Evolutionary conservation across 2,888 invertebrate species (phyloP).

Genomic region (Spodoptera picta): DNA sequence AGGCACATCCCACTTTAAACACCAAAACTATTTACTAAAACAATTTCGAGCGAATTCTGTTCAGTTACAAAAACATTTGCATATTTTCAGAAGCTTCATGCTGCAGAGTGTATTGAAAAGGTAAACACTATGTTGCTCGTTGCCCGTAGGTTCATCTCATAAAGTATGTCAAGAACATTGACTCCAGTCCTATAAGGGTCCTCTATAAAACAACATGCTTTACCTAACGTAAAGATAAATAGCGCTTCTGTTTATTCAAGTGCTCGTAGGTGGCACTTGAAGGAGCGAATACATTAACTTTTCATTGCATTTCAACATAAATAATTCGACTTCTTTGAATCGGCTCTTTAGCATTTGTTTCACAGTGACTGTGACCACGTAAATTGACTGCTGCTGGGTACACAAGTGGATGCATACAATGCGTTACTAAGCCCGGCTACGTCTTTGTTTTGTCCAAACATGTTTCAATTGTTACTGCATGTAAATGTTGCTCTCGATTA

Average conservation of each 20-base stretch:
- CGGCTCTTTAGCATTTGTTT: slow-evolving; percentile 46
- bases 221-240: slow-evolving; percentile 78
- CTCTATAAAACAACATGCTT: slow-evolving; percentile 78
- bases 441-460: slow-evolving; percentile 80
- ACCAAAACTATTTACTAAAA: slow-evolving; percentile 15
- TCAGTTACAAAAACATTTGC: slow-evolving; percentile 5
- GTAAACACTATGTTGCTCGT: slow-evolving; percentile 48
- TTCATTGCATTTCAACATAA: slow-evolving; percentile 59
- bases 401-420: slow-evolving; percentile 56
- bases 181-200: slow-evolving; percentile 71
- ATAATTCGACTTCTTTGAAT: slow-evolving; percentile 43
- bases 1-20: slow-evolving; percentile 33
- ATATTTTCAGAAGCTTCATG: slow-evolving; percentile 8
- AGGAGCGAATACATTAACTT: slow-evolving; percentile 67
- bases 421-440: slow-evolving; percentile 62
- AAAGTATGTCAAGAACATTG: slow-evolving; percentile 76
- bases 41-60: neutral
- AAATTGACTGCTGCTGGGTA: slow-evolving; percentile 44
- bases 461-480: slow-evolving; percentile 76
- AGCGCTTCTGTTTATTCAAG: slow-evolving; percentile 77
- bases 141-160: slow-evolving; percentile 53
- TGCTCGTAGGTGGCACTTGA: slow-evolving; percentile 76
- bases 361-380: slow-evolving; percentile 46
- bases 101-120: slow-evolving; percentile 18
- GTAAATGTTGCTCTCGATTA: slow-evolving; percentile 79